phyloP scores from a whole-genome alignment of 1,140 invertebrate genomes.

The Oreohelix idahoensis region DNA sequence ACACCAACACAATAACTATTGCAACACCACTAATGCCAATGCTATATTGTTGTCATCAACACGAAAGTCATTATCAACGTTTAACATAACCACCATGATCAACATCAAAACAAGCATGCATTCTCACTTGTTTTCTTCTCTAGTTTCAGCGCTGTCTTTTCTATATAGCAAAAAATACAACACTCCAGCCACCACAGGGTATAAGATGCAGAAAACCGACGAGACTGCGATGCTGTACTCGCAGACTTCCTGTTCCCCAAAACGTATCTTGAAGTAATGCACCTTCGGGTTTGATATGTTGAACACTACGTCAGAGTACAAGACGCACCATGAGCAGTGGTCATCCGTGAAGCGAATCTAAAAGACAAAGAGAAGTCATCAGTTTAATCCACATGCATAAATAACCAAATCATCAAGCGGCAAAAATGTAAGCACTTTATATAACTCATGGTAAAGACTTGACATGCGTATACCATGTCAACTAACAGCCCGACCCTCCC shows the following conservation, averaged over 20 bases:
- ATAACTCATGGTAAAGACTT: too few relatives aligned
- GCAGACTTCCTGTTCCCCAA: conserved; percentile 41
- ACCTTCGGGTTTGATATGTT: background rate
- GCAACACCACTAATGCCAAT: too few relatives aligned
- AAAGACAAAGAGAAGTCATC: background rate
- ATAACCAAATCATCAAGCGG: too few relatives aligned
- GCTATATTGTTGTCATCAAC: too few relatives aligned
- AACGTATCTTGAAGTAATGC: conserved; percentile 34
- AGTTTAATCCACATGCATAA: too few relatives aligned
- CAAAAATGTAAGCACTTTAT: too few relatives aligned
- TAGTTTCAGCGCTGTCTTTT: background rate
- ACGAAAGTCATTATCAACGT: too few relatives aligned
- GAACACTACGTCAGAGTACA: conserved; percentile 43
- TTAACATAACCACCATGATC: too few relatives aligned
- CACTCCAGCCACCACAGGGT: conserved; percentile 19
- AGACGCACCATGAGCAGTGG: conserved; percentile 34
- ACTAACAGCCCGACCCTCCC: too few relatives aligned
- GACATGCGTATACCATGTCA: too few relatives aligned
- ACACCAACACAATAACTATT: too few relatives aligned
- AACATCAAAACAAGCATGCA: background rate
- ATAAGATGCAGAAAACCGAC: conserved; percentile 43
- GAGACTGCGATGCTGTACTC: conserved; percentile 45
- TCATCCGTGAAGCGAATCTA: conserved; percentile 34
- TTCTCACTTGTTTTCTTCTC: conserved; percentile 41
- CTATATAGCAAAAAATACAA: conserved; percentile 35